Conservation (phyloP, 1,140 invertebrate species). For the Condylostylus longicornis region DNA sequence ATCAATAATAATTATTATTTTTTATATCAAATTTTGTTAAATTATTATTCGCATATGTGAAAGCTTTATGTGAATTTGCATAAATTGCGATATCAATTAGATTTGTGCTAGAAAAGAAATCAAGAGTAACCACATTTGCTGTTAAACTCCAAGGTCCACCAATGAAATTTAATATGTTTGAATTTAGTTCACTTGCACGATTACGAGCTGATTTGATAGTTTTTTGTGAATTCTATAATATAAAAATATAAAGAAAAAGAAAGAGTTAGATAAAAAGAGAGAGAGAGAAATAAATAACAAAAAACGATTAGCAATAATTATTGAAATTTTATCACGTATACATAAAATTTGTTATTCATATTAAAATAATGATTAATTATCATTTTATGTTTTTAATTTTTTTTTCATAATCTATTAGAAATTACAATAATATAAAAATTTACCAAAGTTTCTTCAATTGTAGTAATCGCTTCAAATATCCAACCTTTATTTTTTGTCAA, state of each 20-base stretch:
- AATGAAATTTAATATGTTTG: constrained; percentile 19
- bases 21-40: constrained; percentile 20
- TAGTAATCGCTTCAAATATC: constrained; percentile 19
- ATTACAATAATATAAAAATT: background rate
- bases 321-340: too few relatives aligned
- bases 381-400: too few relatives aligned
- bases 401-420: background rate
- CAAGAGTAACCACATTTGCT: constrained; percentile 41
- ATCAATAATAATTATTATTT: too few relatives aligned
- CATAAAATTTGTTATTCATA: too few relatives aligned
- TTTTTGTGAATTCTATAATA: constrained; percentile 11
- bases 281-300: too few relatives aligned
- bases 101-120: constrained; percentile 45
- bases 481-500: constrained; percentile 23
- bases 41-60: constrained; percentile 13
- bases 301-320: too few relatives aligned
- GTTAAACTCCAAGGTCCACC: constrained; percentile 34
- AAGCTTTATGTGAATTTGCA: constrained; percentile 22
- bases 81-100: constrained; percentile 39
- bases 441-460: constrained; percentile 21
- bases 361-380: too few relatives aligned
- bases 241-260: background rate
- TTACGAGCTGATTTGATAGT: constrained; percentile 21
- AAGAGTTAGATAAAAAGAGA: too few relatives aligned
- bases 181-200: constrained; percentile 20